Evolutionary conservation across 2,797 vertebrate species (phyloP), one percentile per base, ranked within the genome.

Genomic region (Clarias platycephalus): DNA sequence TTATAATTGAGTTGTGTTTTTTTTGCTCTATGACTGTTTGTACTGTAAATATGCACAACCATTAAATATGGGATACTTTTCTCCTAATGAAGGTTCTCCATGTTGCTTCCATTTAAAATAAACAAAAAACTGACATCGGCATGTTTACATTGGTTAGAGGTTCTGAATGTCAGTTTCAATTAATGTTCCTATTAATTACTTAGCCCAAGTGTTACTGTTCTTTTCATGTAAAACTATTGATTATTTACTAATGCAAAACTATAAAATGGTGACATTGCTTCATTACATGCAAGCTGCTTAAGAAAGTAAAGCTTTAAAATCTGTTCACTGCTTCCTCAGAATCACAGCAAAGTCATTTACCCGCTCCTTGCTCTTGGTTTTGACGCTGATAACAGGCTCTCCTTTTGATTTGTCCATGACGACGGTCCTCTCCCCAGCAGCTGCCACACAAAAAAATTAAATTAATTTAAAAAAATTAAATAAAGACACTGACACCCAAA

Each of bases 321-420:
- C 13, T 24, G 68, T 22, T 71, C 37, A 71, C 28, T 57, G 49
- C 7, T 24, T 28, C 1, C n/a, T 20, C 13, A 16, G 20, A 40
- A 53, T 24, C n/a, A 5, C 13, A 28, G 8, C 12, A 0, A 5
- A 24, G 22, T 34, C 18, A 20, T 79, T 93, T 90, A 99, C 97
- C 86, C 97, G 88, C 78, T 99, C 98, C 86, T 98, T 98, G 87
- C 97, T 98, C 84, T 97, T 95, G 5, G 98, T 96, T 92, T 98
- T 98, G 76, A 99, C 96, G 0, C 98, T 99, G 88, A 99, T 96
- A 82, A 99, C 97, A 0, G 98, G 98, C 74, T 99, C 98, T 57
- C 98, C 98, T 92, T 99, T 99, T 2, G 97, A 98, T 89, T 97
- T 97, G 89, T 99, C 98, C 98, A 99, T 98, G 0, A 99, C 95